Conservation (phyloP, 2,888 invertebrate species). For the Rhagium mordax region DNA sequence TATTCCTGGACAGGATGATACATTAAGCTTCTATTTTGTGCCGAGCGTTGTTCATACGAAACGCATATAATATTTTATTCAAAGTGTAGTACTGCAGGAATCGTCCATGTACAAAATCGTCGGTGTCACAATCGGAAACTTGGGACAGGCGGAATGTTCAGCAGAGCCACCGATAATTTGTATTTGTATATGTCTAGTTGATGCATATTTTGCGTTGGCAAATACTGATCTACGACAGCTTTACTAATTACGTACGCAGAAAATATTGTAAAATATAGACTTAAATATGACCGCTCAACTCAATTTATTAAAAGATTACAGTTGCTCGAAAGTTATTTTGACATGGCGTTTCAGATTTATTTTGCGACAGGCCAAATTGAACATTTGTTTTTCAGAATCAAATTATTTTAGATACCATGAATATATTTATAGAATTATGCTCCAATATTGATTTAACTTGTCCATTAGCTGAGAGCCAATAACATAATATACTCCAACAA, state of each 20-base stretch:
- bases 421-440: not conserved
- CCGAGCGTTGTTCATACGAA: conserved; percentile 26
- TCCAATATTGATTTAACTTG: conserved; percentile 31
- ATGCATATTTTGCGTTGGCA: conserved; percentile 28
- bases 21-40: conserved; percentile 43
- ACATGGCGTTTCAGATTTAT: no score
- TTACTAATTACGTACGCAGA: conserved; percentile 24
- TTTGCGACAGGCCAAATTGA: not conserved
- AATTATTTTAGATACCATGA: not conserved
- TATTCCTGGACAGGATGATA: conserved; percentile 37
- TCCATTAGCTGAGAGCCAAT: conserved; percentile 40
- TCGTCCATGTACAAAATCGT: conserved; percentile 34
- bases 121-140: conserved; percentile 17
- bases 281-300: not conserved
- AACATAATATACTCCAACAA: conserved; percentile 38
- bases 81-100: conserved; percentile 26
- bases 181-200: conserved; percentile 32
- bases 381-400: not conserved
- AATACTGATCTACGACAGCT: conserved; percentile 26
- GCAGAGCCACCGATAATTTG: conserved; percentile 29
- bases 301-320: conserved; percentile 1
- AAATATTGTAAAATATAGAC: conserved; percentile 17
- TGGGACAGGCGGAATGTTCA: conserved; percentile 29
- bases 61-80: conserved; percentile 34
- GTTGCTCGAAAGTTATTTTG: not conserved